These are phyloP conservation scores for Pelodytes ibericus DNA, from an alignment of 2,797 vertebrate species.

Conservation along the genomic window DNA sequence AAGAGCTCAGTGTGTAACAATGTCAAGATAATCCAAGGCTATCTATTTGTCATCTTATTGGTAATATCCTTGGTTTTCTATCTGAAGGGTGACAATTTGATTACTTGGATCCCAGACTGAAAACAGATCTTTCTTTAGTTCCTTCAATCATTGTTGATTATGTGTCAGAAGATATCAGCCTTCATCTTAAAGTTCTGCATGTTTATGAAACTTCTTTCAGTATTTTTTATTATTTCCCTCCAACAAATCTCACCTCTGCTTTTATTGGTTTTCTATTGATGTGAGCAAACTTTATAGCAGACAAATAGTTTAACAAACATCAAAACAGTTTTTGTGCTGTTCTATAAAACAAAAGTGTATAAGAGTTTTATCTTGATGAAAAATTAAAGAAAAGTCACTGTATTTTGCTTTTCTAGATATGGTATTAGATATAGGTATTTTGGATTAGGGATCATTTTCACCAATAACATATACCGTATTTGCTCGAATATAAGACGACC, in stretches of 20 bases:
- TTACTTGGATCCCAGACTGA: slow-evolving; percentile 43
- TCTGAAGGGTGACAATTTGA: slow-evolving; percentile 51
- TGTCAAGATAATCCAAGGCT: slow-evolving; percentile 39
- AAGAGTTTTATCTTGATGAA: too few species aligned
- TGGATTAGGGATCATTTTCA: too few species aligned
- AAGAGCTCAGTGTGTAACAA: slow-evolving; percentile 26
- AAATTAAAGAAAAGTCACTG: too few species aligned
- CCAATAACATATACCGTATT: too few species aligned
- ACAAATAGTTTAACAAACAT: too few species aligned
- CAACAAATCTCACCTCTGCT: slow-evolving; percentile 24
- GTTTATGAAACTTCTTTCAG: background rate
- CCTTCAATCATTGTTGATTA: slow-evolving; percentile 53
- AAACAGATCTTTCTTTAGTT: slow-evolving; percentile 48
- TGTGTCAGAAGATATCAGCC: slow-evolving; percentile 43
- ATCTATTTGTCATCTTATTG: slow-evolving; percentile 37
- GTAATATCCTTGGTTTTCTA: slow-evolving; percentile 48
- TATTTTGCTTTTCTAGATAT: too few species aligned
- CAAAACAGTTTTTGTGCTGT: too few species aligned
- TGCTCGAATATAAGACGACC: too few species aligned
- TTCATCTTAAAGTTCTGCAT: slow-evolving; percentile 33
- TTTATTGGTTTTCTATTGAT: slow-evolving; percentile 21
- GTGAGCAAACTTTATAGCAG: background rate
- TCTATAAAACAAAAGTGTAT: too few species aligned
- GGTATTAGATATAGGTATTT: too few species aligned
- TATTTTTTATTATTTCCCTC: slow-evolving; percentile 36